Percentiles rank a stretch among this genome's conserved stretches.
Evolutionary conservation across 2,113 vertebrate genomes (phyloP).

Genomic region (Psephotus haematonotus): DNA sequence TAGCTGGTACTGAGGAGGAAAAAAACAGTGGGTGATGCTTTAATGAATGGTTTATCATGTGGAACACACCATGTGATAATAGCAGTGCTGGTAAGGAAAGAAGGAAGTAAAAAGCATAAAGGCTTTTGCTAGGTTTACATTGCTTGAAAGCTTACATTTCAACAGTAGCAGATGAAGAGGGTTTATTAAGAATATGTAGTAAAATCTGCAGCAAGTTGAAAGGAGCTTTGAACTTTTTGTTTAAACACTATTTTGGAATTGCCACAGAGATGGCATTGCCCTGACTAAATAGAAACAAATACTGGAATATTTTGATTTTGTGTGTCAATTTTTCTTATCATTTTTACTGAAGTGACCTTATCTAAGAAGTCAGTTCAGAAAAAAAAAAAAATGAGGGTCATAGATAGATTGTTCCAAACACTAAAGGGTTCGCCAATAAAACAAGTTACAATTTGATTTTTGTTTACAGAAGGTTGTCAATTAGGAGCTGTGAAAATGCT

Average conservation of each 20-base stretch:
- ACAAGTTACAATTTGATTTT: not conserved
- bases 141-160: slow-evolving; percentile 70
- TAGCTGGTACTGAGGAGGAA: slow-evolving; percentile 82
- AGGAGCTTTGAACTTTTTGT: slow-evolving; percentile 58
- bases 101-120: slow-evolving; percentile 68
- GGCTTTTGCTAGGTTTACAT: slow-evolving; percentile 69
- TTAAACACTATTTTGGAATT: slow-evolving; percentile 39
- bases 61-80: slow-evolving; percentile 86
- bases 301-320: not conserved
- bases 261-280: not conserved
- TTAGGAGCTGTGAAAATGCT: not conserved
- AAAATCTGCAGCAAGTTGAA: slow-evolving; percentile 66
- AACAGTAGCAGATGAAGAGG: slow-evolving; percentile 56
- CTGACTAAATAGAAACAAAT: not conserved
- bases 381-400: not conserved
- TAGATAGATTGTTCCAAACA: not conserved
- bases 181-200: slow-evolving; percentile 59
- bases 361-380: not conserved
- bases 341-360: not conserved
- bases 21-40: slow-evolving; percentile 86
- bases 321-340: not conserved
- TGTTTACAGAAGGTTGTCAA: not conserved
- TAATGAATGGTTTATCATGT: slow-evolving; percentile 88
- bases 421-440: not conserved
- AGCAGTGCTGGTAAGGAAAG: slow-evolving; percentile 76